A percentile compares a stretch with the other conserved stretches of the same genome.
Conservation (phyloP, 1,140 invertebrate genomes). For the Hyposmocoma kahamanoa region DNA sequence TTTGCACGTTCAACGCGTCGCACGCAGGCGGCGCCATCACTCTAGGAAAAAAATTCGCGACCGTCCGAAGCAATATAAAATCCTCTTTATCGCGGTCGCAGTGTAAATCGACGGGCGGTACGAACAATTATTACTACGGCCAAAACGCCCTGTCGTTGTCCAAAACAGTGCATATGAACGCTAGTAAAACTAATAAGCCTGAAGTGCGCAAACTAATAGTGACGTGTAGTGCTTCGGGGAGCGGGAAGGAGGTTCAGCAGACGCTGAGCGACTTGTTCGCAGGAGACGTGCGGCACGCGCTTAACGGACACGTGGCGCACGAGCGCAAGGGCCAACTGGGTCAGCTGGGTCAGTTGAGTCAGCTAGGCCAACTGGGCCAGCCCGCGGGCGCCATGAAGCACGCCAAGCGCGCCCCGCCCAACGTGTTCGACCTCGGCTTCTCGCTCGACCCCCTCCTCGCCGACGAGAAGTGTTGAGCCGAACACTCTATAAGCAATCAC, state of each 20-base stretch:
- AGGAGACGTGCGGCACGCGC: conserved; percentile 32
- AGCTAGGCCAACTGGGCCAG: neutral
- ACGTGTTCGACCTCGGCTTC: conserved; percentile 60
- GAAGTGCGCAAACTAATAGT: conserved; percentile 66
- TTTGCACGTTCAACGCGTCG: conserved; percentile 65
- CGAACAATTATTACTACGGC: conserved; percentile 45
- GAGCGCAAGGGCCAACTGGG: conserved; percentile 15
- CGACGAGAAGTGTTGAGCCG: conserved; percentile 67
- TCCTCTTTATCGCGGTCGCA: conserved; percentile 46
- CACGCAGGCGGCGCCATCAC: conserved; percentile 61
- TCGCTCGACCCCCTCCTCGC: conserved; percentile 61
- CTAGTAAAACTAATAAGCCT: conserved; percentile 54
- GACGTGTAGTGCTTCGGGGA: conserved; percentile 44
- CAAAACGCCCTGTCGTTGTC: conserved; percentile 47
- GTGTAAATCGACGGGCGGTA: conserved; percentile 31
- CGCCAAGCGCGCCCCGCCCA: conserved; percentile 33
- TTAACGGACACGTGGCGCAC: conserved; percentile 45
- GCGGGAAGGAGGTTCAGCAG: conserved; percentile 42
- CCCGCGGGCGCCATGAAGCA: conserved; percentile 31
- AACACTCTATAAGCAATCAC: conserved; percentile 39
- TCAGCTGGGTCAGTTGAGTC: conserved; percentile 4
- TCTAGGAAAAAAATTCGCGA: conserved; percentile 58
- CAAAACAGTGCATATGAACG: conserved; percentile 59
- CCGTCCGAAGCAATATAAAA: conserved; percentile 64
- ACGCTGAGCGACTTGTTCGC: conserved; percentile 48